Conservation (phyloP, 2,113 vertebrate genomes). For the Vimba vimba region DNA sequence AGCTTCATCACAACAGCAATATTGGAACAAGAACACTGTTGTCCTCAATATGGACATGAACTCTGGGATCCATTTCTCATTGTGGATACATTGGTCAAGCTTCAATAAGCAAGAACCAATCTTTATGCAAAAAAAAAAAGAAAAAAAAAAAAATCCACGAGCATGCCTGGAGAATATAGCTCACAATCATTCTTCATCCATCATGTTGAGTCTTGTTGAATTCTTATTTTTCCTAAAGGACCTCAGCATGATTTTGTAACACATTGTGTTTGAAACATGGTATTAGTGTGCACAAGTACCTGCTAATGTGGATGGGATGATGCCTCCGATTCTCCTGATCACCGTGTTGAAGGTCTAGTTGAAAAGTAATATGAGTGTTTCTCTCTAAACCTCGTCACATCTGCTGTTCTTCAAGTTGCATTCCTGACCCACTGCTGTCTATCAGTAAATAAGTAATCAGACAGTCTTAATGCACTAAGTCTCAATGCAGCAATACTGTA, state of each 20-base stretch:
- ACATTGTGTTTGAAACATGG: not conserved
- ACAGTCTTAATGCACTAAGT: not conserved
- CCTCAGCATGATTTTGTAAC: not conserved
- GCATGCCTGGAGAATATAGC: slow-evolving; percentile 41
- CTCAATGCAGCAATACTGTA: slow-evolving; percentile 37
- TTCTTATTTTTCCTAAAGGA: not conserved
- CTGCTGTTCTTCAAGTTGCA: not conserved
- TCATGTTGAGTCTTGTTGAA: slow-evolving; percentile 3
- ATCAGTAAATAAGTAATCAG: not conserved
- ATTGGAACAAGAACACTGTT: slow-evolving; percentile 14
- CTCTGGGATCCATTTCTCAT: slow-evolving; percentile 37
- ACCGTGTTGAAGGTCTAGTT: slow-evolving; percentile 1
- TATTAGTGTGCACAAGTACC: slow-evolving; percentile 9
- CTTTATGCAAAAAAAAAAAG: slow-evolving; percentile 42
- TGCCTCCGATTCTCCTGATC: not conserved
- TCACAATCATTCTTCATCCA: not conserved
- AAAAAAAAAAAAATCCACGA: not conserved
- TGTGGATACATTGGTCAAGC: slow-evolving; percentile 7
- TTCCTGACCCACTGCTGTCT: slow-evolving; percentile 22
- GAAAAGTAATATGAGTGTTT: slow-evolving; percentile 11
- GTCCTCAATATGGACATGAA: slow-evolving; percentile 24
- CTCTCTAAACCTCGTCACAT: not conserved
- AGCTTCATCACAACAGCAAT: slow-evolving; percentile 39
- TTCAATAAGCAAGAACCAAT: slow-evolving; percentile 9
- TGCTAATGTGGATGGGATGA: slow-evolving; percentile 9